Evolutionary conservation across 2,888 invertebrate species (phyloP), one percentile per base, ranked within the genome.

Genomic region (Tetheella fluctuosa): DNA sequence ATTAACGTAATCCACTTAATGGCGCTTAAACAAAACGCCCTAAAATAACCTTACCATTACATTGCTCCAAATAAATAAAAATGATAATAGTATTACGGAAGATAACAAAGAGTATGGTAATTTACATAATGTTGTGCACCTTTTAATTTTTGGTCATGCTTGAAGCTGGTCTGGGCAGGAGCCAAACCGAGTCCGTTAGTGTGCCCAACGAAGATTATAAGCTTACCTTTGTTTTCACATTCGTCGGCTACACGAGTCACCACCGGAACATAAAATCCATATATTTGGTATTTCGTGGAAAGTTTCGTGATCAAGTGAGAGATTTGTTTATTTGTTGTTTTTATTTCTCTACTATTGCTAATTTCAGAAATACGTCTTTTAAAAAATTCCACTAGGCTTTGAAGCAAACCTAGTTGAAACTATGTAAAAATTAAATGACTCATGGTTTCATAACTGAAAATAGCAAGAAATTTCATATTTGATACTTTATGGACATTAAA

Each of bases 61-160:
- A 82, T 81, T 81, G 84, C 81, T 76, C 79, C 79, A 84, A 88
- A 89, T 89, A 90, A 90, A 89, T 88, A 89, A 90, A 34, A 90
- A 88, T 86, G 86, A 87, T 88, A 89, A 88, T 85, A 87, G 83
- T 81, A 80, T 85, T 82, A 86, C 80, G 77, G 83, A 77, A 79
- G 80, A 83, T 84, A 89, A 91, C 90, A 91, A 92, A 90, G 91
- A 90, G 87, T 88, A 83, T 76, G 81, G 80, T 84, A 80, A 91
- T 92, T 91, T 92, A 85, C 92, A 92, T 92, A 92, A 91, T 90
- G 80, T 84, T 85, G 85, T 88, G 85, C 89, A 90, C 91, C 91
- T 91, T 91, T 91, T 85, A 84, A 84, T 83, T 86, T 82, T 84
- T 77, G 83, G 84, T 81, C 81, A 79, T 71, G 79, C 74, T 76